These are phyloP conservation scores for Macrotrachela quadricornifera DNA, from an alignment of 1,140 invertebrate species.

Conservation along the genomic window DNA sequence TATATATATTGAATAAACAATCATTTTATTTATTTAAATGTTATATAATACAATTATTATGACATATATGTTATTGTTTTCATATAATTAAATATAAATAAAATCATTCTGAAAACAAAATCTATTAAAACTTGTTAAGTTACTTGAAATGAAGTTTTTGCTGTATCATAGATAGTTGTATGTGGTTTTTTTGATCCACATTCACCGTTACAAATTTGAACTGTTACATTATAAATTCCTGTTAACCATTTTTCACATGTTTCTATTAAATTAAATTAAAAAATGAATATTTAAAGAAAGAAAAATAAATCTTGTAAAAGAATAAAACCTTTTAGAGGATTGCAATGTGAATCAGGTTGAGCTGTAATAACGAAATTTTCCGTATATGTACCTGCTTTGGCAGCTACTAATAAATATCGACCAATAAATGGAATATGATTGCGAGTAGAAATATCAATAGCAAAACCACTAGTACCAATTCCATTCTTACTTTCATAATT, in stretches of 20 bases:
- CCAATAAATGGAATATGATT: slow-evolving; percentile 20
- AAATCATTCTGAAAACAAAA: too few relatives aligned
- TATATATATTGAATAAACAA: too few relatives aligned
- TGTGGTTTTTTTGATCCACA: slow-evolving; percentile 25
- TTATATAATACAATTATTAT: too few relatives aligned
- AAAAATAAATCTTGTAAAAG: too few relatives aligned
- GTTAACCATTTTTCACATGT: slow-evolving; percentile 23
- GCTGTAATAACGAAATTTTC: slow-evolving; percentile 16
- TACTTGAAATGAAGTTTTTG: slow-evolving; percentile 16
- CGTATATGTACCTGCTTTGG: slow-evolving; percentile 14
- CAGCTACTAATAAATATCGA: slow-evolving; percentile 15
- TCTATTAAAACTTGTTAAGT: too few relatives aligned
- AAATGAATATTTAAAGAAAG: too few relatives aligned
- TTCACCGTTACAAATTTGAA: slow-evolving; percentile 21
- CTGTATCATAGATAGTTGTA: slow-evolving; percentile 19
- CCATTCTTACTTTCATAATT: slow-evolving; percentile 16
- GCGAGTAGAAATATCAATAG: slow-evolving; percentile 15
- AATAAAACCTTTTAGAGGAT: slow-evolving; percentile 10
- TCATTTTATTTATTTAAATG: too few relatives aligned
- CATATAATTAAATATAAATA: too few relatives aligned
- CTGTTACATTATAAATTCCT: slow-evolving; percentile 16
- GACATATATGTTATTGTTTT: too few relatives aligned
- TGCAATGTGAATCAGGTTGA: slow-evolving; percentile 19
- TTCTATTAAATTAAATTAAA: too few relatives aligned
- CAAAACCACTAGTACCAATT: slow-evolving; percentile 20